A percentile compares a stretch with the other conserved stretches of the same genome.
Conservation (phyloP, 2,113 vertebrate species). For the Machaerirhynchus nigripectus region DNA sequence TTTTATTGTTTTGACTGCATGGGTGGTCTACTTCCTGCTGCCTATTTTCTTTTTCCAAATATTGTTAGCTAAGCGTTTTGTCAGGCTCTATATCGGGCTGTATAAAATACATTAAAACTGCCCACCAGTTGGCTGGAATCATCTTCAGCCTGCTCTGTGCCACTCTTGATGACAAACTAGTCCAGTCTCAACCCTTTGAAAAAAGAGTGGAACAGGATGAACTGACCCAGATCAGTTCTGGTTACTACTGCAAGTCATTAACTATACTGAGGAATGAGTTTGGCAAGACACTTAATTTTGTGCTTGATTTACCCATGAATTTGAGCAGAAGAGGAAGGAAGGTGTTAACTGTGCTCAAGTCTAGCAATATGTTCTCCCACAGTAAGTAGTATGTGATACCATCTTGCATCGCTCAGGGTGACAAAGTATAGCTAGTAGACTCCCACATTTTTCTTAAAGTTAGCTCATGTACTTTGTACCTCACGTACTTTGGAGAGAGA, state of each 20-base stretch:
- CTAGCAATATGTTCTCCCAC: not conserved
- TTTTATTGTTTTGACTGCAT: not conserved
- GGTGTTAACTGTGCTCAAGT: not conserved
- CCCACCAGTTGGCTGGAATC: not conserved
- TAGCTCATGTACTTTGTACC: not conserved
- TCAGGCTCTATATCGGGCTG: not conserved
- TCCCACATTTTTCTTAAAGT: constrained; percentile 3
- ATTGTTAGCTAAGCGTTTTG: not conserved
- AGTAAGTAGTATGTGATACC: not conserved
- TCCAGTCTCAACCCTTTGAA: not conserved
- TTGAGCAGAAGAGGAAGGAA: not conserved
- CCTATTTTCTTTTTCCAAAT: not conserved
- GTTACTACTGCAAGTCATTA: not conserved
- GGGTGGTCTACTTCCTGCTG: not conserved
- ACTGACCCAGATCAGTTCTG: not conserved
- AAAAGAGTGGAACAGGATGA: not conserved
- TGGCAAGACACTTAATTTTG: not conserved
- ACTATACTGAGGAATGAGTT: not conserved
- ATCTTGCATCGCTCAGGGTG: not conserved
- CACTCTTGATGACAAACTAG: not conserved
- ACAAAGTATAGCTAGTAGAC: not conserved
- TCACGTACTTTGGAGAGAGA: not conserved
- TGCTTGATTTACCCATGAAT: not conserved
- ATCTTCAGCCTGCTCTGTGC: not conserved
- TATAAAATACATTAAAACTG: not conserved